These are phyloP conservation scores for Podarcis muralis DNA, from an alignment of 2,113 vertebrate species.

Conservation along the genomic window DNA sequence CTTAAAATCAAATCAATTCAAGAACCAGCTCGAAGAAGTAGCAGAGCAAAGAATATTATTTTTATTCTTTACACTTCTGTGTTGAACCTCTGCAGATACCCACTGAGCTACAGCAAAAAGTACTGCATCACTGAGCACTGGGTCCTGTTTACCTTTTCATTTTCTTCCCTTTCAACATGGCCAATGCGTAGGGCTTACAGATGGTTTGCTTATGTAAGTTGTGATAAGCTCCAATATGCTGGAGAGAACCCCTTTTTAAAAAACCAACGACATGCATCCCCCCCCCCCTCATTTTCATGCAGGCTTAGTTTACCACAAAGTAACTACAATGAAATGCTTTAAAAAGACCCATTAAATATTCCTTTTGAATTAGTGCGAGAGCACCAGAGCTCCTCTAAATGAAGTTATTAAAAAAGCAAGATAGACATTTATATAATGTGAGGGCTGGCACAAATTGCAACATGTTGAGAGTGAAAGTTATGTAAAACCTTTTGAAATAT, in stretches of 20 bases:
- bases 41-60: too few relatives aligned
- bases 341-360: slow-evolving; percentile 63
- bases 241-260: neutral
- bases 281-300: slow-evolving; percentile 21
- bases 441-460: slow-evolving; percentile 63
- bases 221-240: neutral
- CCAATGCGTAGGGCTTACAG: neutral
- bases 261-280: neutral
- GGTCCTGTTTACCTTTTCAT: too few relatives aligned
- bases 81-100: too few relatives aligned
- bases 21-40: too few relatives aligned
- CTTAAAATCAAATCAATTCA: too few relatives aligned
- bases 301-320: slow-evolving; percentile 33
- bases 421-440: slow-evolving; percentile 61
- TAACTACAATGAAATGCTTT: slow-evolving; percentile 54
- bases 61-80: too few relatives aligned
- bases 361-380: slow-evolving; percentile 64
- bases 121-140: too few relatives aligned
- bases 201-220: neutral
- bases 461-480: slow-evolving; percentile 55
- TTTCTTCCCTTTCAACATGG: neutral
- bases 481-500: slow-evolving; percentile 62
- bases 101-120: too few relatives aligned
- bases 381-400: slow-evolving; percentile 55
- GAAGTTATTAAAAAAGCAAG: slow-evolving; percentile 52